Percentiles rank a stretch among this genome's conserved stretches.
phyloP scores from a whole-genome alignment of 1,140 invertebrate genomes.

The Cataglyphis hispanica region DNA sequence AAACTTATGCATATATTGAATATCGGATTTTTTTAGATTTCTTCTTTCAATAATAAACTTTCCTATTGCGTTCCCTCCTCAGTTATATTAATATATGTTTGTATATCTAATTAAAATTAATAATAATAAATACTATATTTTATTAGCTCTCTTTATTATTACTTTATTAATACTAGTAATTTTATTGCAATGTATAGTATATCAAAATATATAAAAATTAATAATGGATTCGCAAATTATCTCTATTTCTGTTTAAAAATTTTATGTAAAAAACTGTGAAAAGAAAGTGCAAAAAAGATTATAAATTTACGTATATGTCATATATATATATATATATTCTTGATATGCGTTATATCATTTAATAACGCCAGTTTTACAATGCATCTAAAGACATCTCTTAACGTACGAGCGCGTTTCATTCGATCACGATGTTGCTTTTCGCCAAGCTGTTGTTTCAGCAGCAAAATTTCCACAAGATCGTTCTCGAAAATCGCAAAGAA shows the following conservation, averaged over 20 bases:
- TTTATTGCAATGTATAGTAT: not conserved
- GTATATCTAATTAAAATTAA: not conserved
- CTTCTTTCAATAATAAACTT: not conserved
- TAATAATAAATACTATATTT: not conserved
- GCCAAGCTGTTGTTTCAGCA: slow-evolving; percentile 45
- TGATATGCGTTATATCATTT: slow-evolving; percentile 37
- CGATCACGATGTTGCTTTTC: slow-evolving; percentile 52
- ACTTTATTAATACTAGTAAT: not conserved
- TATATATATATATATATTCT: not conserved
- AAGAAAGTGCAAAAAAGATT: not conserved
- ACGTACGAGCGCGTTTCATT: slow-evolving; percentile 23
- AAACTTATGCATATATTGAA: not conserved
- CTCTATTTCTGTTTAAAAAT: not conserved
- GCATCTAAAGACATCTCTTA: slow-evolving; percentile 34
- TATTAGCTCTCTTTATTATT: not conserved
- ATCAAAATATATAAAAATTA: slow-evolving; percentile 12
- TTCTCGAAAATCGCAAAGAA: slow-evolving; percentile 49
- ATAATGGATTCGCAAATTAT: not conserved
- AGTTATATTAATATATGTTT: too few species aligned
- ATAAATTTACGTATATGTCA: slow-evolving; percentile 22
- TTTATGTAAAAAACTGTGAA: not conserved
- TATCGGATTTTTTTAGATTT: not conserved
- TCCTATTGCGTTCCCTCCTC: too few species aligned
- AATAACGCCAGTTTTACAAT: slow-evolving; percentile 43
- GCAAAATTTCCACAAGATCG: slow-evolving; percentile 31